Base-by-base conservation (phyloP, 2,888 invertebrate genomes). In the Octonoba sinensis region DNA sequence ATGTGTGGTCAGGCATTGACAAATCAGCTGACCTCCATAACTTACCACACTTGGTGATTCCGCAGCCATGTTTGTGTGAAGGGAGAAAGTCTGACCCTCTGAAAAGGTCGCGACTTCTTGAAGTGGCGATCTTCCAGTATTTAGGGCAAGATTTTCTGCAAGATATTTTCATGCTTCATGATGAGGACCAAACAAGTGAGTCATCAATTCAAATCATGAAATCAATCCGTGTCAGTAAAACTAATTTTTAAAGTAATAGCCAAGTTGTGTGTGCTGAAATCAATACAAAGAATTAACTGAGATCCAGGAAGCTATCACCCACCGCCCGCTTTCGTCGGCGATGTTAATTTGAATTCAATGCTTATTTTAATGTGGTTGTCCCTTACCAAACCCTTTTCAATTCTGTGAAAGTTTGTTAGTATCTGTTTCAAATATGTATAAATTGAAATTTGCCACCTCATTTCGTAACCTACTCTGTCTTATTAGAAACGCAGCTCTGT, bases 101-200 rank as follows among this genome's bases (percentile, higher is more conserved):
- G 0, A 13, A 36, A n/a, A 3, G 54, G 0, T n/a, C 36, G 8
- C 47, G 47, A 12, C 46, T 46, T 18, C 18, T 51, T 16, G 79
- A 79, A 8, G 15, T 59, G 15, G 79, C 73, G 12, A 56, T 79
- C 16, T 79, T 73, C 56, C 67, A 79, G 11, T 79, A 67, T 49
- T 57, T 79, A 6, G 67, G 62, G 22, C 20, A 62, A 4, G 62
- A 54, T 15, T 73, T 60, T 20, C 24, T 73, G 18, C 71, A 72
- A 3, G 66, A 73, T 47, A 69, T 79, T 15, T 69, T 79, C 20
- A 62, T 79, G 16, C 44, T 79, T 6, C 73, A 79, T 16, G 79
- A 79, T 36, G 79, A 67, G 3, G 54, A 64, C 0, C 47, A 6
- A 6, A 62, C 62, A 1, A 18, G 62, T 62, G 12, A 62, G 44